Percentiles rank a stretch among this genome's conserved stretches.
phyloP scores from a whole-genome alignment of 2,797 vertebrate genomes.

The Enteromius treurensis region DNA sequence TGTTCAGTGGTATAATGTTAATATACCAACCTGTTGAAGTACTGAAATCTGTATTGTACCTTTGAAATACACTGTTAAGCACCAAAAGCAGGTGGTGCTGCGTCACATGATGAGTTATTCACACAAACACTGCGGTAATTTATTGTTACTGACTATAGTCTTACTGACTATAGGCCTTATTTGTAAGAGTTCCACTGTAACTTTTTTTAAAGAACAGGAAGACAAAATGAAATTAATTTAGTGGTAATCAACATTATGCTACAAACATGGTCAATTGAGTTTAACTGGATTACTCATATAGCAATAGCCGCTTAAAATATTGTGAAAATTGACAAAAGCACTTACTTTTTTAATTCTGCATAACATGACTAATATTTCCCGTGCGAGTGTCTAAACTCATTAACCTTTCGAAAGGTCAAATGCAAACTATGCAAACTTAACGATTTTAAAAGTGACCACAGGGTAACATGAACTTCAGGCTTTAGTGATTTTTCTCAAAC shows the following conservation, averaged over 20 bases:
- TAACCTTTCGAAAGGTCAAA: constrained; percentile 29
- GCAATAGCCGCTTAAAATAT: background rate
- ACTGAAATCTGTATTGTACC: no score
- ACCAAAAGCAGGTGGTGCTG: no score
- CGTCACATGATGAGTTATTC: no score
- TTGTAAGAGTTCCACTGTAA: background rate
- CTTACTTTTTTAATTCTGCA: background rate
- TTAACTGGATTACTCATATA: background rate
- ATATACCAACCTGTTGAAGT: no score
- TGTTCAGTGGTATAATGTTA: background rate
- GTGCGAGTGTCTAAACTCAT: background rate
- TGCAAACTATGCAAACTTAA: background rate
- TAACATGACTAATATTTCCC: constrained; percentile 12
- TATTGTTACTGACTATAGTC: background rate
- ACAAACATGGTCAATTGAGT: background rate
- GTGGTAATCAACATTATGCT: background rate
- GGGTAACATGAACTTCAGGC: constrained; percentile 18
- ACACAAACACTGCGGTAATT: background rate
- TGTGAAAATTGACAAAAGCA: background rate
- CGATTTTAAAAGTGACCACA: constrained; percentile 29
- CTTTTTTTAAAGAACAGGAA: background rate
- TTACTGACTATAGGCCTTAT: background rate
- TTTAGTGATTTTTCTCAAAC: constrained; percentile 22
- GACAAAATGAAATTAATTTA: background rate
- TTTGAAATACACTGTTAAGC: no score